Percentiles rank a stretch among this genome's conserved stretches.
These are phyloP conservation scores for Axea sp. DNA, from an alignment of 2,888 invertebrate genomes.

Conservation along the genomic window DNA sequence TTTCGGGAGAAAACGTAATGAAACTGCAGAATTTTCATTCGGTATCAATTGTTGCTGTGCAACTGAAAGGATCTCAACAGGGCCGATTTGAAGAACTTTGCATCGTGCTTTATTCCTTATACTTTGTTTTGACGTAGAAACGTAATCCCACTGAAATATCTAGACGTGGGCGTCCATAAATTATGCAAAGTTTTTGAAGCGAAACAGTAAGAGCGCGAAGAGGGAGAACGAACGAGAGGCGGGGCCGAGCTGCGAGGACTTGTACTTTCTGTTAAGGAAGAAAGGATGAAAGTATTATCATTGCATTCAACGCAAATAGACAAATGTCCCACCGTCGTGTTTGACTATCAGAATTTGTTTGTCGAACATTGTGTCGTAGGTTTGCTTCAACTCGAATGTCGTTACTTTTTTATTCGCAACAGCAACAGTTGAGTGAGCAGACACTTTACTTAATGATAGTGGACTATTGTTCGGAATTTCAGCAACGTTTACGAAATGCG, in stretches of 20 bases:
- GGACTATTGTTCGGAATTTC: conserved; percentile 26
- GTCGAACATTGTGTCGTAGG: conserved; percentile 52
- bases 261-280: conserved; percentile 46
- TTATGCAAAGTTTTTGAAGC: conserved; percentile 58
- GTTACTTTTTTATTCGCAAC: conserved; percentile 42
- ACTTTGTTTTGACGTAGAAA: conserved; percentile 54
- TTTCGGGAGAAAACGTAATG: conserved; percentile 1
- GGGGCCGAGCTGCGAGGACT: conserved; percentile 17
- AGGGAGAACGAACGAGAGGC: conserved; percentile 25
- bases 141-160: conserved; percentile 50
- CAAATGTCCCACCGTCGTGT: conserved; percentile 47
- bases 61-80: conserved; percentile 24
- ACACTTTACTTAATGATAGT: conserved; percentile 44
- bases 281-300: conserved; percentile 54
- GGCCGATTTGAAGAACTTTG: conserved; percentile 20
- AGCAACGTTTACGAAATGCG: conserved; percentile 32
- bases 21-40: background rate
- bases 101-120: conserved; percentile 16
- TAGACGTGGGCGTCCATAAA: conserved; percentile 60
- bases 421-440: conserved; percentile 46
- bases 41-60: conserved; percentile 5
- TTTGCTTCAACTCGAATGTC: conserved; percentile 28
- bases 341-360: conserved; percentile 55
- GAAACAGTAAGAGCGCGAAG: background rate
- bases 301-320: conserved; percentile 59